phyloP scores from a whole-genome alignment of 2,888 invertebrate species.

The Amiota communis region DNA sequence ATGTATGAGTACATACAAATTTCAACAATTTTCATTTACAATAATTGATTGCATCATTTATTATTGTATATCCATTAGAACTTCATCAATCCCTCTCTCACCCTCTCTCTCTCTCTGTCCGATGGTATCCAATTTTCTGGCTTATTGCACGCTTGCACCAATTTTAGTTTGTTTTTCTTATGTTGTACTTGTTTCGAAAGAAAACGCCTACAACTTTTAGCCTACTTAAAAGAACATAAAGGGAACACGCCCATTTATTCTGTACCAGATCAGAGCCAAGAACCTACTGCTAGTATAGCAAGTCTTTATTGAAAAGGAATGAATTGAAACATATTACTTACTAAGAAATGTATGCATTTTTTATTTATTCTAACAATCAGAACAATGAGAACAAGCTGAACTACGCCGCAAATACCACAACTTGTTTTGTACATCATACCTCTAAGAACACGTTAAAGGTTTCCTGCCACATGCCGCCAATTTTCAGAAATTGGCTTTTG shows the following conservation, averaged over 20 bases:
- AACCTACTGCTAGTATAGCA: background rate
- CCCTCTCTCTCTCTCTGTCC: background rate
- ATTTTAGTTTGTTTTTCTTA: conserved; percentile 35
- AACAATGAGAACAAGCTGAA: background rate
- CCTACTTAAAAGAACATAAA: conserved; percentile 25
- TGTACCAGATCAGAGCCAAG: background rate
- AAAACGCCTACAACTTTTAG: conserved; percentile 39
- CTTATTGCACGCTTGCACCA: conserved; percentile 47
- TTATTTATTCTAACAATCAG: no score
- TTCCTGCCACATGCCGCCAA: background rate
- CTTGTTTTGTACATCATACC: background rate
- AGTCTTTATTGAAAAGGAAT: background rate
- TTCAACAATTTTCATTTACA: no score
- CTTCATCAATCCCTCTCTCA: no score
- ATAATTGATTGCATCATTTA: no score
- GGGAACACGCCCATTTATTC: conserved; percentile 14
- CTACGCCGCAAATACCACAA: conserved; percentile 11
- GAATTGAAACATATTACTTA: background rate
- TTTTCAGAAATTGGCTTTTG: background rate
- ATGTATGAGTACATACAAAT: no score
- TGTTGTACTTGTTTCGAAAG: background rate
- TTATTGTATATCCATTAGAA: no score
- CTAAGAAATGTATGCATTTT: conserved; percentile 4
- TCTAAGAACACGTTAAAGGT: background rate
- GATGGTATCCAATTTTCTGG: background rate